Evolutionary conservation across 2,888 invertebrate species (phyloP), one percentile per base, ranked within the genome.

Genomic region (Dyspetes luteomarginatus): DNA sequence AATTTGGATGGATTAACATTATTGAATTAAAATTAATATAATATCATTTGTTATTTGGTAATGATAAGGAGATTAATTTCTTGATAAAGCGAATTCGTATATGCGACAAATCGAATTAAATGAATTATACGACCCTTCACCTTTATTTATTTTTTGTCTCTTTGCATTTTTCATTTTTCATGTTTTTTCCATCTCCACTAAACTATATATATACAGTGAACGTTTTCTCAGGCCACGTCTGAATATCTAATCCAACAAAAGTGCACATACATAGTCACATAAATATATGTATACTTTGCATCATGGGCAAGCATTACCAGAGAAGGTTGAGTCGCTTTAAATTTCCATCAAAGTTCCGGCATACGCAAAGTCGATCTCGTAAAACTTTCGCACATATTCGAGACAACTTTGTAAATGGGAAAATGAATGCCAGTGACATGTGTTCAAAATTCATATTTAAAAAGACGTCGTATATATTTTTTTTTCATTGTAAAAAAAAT

Each of bases 181-280:
- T 12, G 19, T 50, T 52, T 41, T 28, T 50, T 30, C 22, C 22
- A 28, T 12, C 36, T 3, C 9, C 12, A 12, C 12, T 36, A 12
- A 36, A 58, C 58, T 15, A 7, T 52, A 19, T 22, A 26, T 17
- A 45, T 55, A 22, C 4, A 43, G 48, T 41, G 36, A 60, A 17
- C 45, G 28, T 41, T 26, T 5, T 30, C 52, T 50, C 52, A 36
- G 9, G 28, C 56, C 45, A 52, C 50, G 67, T 73, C 50, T 58
- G 78, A 78, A 78, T 78, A 78, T 78, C 73, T 73, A 78, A 78
- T 78, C 72, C 52, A 58, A 28, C 60, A 60, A 62, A 73, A 78
- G 78, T 78, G 73, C 73, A 78, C 26, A 9, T 48, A 9, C 41
- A 9, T n/a, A 19, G 5, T 15, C 7, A 36, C 4, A 48, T 5